phyloP scores from a whole-genome alignment of 1,140 invertebrate species.

The Zophobas atratus region DNA sequence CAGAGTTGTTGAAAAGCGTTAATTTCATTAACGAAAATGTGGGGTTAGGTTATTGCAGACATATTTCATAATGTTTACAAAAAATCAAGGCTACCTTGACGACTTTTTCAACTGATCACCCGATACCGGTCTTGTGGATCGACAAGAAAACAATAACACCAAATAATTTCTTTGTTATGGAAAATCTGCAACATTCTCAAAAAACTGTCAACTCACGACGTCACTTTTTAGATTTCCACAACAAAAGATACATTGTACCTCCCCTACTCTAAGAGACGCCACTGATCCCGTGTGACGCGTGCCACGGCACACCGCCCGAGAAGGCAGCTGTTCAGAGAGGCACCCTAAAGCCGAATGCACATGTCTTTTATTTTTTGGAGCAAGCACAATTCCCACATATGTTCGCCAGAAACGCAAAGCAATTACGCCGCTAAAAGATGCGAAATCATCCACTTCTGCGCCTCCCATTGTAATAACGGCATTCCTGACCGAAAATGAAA shows the following conservation, averaged over 20 bases:
- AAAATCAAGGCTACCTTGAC: no score
- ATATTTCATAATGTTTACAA: no score
- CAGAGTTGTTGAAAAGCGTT: no score
- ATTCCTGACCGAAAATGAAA: neutral
- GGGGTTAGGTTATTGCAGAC: no score
- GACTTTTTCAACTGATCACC: no score
- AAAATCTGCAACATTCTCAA: no score
- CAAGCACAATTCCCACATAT: conserved; percentile 31
- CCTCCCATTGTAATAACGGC: neutral
- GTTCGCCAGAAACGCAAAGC: conserved; percentile 12
- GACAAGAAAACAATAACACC: no score
- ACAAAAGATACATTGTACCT: neutral
- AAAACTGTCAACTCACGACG: no score
- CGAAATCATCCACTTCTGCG: conserved; percentile 3
- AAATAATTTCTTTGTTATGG: no score
- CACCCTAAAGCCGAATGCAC: conserved; percentile 29
- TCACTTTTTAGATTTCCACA: no score
- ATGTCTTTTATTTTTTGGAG: conserved; percentile 35
- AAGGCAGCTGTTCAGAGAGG: conserved; percentile 20
- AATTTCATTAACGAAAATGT: no score
- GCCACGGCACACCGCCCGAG: conserved; percentile 21
- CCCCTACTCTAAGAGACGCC: neutral
- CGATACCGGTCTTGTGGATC: no score
- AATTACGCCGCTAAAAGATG: conserved; percentile 21
- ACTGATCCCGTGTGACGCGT: conserved; percentile 11